Base-by-base conservation (phyloP, 2,113 vertebrate genomes). In the Stomatorhinus ivindoensis region DNA sequence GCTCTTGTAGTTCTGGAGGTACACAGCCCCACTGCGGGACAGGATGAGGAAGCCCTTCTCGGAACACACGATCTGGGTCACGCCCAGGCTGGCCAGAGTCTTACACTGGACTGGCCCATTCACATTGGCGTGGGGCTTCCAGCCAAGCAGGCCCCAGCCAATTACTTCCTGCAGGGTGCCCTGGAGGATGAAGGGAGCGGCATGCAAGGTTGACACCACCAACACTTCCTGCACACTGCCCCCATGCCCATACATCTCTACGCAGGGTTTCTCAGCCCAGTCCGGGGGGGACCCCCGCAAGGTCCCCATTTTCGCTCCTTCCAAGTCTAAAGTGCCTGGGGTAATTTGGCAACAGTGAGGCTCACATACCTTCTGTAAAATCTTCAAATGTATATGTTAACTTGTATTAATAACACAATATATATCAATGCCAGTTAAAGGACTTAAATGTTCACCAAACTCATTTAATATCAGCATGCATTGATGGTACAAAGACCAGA, bases 1-100 rank as follows among this genome's bases (percentile, higher is more conserved):
- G 0, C 97, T 98, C 95, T 98, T 99, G 93, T 99, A 99, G 4
- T 97, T 97, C 90, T 99, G 98, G 0, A 94, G 97, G 92, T 99
- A 98, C 90, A 99, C 97, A 3, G 97, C 95, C 31, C 98, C 98
- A 1, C 96, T 98, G 92, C 97, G 96, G 31, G 97, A 97, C 46
- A 99, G 89, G 92, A 99, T 96, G 48, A 99, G 95, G 88, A 99
- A 99, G 35, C 96, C 97, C 88, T 99, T 99, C 93, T 99, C 98
- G 7, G 98, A 98, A 91, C 98, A 99, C 87, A 98, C 98, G 1
- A 99, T 95, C 90, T 99, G 98, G 0, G 94, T 96, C 86, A 99
- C 96, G 0, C 98, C 98, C 31, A 99, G 94, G 91, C 91, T 97
- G 47, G 98, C 97, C 87, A 99, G 96, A 89, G 96, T 96, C 95